Conservation (phyloP, 2,888 invertebrate species). For the Lydus trimaculatus region DNA sequence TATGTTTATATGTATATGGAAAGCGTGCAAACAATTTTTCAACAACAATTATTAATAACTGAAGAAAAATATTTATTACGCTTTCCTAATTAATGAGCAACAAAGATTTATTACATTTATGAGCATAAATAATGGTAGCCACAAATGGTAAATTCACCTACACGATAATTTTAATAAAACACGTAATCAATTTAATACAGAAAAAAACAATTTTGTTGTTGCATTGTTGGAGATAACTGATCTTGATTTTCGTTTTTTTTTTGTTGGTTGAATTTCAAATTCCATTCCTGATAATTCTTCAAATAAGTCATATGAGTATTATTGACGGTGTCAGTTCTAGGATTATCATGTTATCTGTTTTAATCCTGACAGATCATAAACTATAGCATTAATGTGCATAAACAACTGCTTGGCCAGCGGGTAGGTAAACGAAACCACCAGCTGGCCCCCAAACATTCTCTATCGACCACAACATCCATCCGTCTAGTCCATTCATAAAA, state of each 20-base stretch:
- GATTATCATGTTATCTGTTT: slow-evolving; percentile 51
- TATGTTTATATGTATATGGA: neutral
- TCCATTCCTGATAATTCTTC: neutral
- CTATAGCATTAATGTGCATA: slow-evolving; percentile 39
- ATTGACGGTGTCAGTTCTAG: slow-evolving; percentile 42
- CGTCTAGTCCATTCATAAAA: neutral
- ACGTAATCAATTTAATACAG: slow-evolving; percentile 52
- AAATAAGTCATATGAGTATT: no score
- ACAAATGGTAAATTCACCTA: slow-evolving; percentile 53
- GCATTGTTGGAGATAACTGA: neutral
- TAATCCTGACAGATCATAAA: slow-evolving; percentile 48
- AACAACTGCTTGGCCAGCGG: slow-evolving; percentile 47
- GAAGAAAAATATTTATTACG: slow-evolving; percentile 14
- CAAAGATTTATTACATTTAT: slow-evolving; percentile 48
- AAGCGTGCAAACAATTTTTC: neutral
- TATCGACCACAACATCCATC: no score
- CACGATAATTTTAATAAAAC: slow-evolving; percentile 48
- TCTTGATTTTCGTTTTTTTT: neutral
- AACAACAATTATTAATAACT: slow-evolving; percentile 12
- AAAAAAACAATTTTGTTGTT: slow-evolving; percentile 23
- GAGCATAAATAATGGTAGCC: slow-evolving; percentile 53
- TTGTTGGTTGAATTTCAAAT: neutral
- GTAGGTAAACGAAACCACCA: slow-evolving; percentile 35
- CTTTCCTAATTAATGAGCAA: slow-evolving; percentile 44
- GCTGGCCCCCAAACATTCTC: slow-evolving; percentile 17